phyloP scores from a whole-genome alignment of 2,888 invertebrate genomes.

The Nomada ferruginata region DNA sequence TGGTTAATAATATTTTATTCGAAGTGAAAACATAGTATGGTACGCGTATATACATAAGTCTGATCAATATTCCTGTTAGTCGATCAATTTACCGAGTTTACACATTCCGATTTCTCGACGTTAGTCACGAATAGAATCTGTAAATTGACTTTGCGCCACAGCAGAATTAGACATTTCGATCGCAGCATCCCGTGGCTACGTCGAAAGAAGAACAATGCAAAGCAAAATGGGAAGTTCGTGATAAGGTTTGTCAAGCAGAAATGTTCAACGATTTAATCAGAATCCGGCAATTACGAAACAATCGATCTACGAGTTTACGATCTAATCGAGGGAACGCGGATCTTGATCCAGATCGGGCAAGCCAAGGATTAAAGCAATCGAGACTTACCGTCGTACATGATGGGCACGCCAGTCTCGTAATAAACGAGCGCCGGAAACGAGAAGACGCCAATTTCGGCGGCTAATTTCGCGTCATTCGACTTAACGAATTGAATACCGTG shows the following conservation, averaged over 20 bases:
- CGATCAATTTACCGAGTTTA: not conserved
- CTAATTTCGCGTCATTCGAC: constrained; percentile 94
- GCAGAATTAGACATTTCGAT: not conserved
- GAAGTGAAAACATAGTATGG: not conserved
- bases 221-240: constrained; percentile 4
- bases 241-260: constrained; percentile 21
- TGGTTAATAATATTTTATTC: not conserved
- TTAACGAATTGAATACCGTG: constrained; percentile 97
- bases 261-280: constrained; percentile 21
- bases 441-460: constrained; percentile 96
- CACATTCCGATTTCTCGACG: not conserved
- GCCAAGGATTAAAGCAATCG: constrained; percentile 55
- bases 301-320: not conserved
- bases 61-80: not conserved
- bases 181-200: not conserved
- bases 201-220: constrained; percentile 41
- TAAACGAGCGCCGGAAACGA: constrained; percentile 96
- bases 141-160: constrained; percentile 3
- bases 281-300: not conserved
- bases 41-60: not conserved
- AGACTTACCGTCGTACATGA: constrained; percentile 96
- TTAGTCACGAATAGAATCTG: constrained; percentile 1
- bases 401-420: constrained; percentile 96
- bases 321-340: constrained; percentile 23
- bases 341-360: constrained; percentile 46